Percentiles rank a stretch among this genome's conserved stretches.
phyloP scores from a whole-genome alignment of 2,888 invertebrate genomes.

The Prenolepis imparis region DNA sequence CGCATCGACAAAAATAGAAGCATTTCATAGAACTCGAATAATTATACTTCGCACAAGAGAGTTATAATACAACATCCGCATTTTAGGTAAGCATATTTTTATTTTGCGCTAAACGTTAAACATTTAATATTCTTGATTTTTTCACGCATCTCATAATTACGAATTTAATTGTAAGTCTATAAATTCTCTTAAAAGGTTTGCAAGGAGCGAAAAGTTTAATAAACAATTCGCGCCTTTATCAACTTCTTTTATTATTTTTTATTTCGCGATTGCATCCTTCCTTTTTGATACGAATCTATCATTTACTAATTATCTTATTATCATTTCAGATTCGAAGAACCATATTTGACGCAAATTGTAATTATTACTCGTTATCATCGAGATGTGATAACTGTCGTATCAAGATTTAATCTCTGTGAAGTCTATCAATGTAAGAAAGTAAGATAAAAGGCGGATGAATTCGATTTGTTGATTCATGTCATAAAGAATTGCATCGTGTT shows the following conservation, averaged over 20 bases:
- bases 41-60: background rate
- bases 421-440: background rate
- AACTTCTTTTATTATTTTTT: no score
- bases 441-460: background rate
- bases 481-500: background rate
- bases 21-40: background rate
- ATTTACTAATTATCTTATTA: no score
- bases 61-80: no score
- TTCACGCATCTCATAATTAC: no score
- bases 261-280: no score
- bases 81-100: background rate
- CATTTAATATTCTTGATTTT: background rate
- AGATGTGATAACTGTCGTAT: background rate
- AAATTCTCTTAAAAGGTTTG: background rate
- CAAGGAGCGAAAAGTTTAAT: background rate
- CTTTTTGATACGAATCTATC: background rate
- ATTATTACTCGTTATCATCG: background rate
- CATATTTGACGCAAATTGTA: background rate
- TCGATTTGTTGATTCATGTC: background rate
- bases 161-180: background rate
- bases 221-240: no score
- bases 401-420: background rate
- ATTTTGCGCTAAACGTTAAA: background rate
- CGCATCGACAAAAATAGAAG: constrained; percentile 15
- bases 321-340: background rate